Conservation (phyloP, 2,888 invertebrate genomes). For the Aethes cnicana region DNA sequence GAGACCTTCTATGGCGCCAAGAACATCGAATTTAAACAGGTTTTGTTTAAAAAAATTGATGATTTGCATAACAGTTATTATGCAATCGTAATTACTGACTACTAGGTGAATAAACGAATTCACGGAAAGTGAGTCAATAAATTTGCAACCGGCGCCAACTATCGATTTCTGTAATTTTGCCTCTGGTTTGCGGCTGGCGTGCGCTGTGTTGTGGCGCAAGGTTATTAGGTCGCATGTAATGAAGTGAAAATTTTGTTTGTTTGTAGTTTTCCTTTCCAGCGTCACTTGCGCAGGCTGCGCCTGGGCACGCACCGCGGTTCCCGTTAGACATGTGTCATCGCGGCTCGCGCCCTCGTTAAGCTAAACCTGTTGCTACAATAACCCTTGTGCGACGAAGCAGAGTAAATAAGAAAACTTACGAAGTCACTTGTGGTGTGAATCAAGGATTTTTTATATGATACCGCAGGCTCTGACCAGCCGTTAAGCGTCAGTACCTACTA, state of each 20-base stretch:
- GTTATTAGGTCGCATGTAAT: conserved; percentile 28
- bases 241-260: conserved; percentile 34
- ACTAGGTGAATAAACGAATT: conserved; percentile 15
- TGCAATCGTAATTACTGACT: conserved; percentile 17
- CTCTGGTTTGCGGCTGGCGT: conserved; percentile 19
- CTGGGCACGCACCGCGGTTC: conserved; percentile 51
- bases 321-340: conserved; percentile 80
- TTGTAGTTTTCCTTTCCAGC: conserved; percentile 52
- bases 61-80: conserved; percentile 27
- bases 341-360: conserved; percentile 62
- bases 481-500: too few species aligned
- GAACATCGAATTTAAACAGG: conserved; percentile 15
- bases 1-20: conserved; percentile 14
- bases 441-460: too few species aligned
- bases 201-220: conserved; percentile 18
- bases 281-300: conserved; percentile 45
- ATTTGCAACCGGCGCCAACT: conserved; percentile 12
- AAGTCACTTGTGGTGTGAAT: too few species aligned
- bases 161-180: conserved; percentile 14
- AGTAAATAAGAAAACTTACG: too few species aligned
- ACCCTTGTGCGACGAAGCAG: conserved; percentile 14
- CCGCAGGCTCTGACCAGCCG: too few species aligned
- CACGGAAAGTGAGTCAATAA: conserved; percentile 18
- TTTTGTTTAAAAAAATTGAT: conserved; percentile 22
- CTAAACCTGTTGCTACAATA: conserved; percentile 66